Percentiles rank a stretch among this genome's conserved stretches.
Conservation (phyloP, 2,797 vertebrate genomes). For the Odontamblyopus lacepedii region DNA sequence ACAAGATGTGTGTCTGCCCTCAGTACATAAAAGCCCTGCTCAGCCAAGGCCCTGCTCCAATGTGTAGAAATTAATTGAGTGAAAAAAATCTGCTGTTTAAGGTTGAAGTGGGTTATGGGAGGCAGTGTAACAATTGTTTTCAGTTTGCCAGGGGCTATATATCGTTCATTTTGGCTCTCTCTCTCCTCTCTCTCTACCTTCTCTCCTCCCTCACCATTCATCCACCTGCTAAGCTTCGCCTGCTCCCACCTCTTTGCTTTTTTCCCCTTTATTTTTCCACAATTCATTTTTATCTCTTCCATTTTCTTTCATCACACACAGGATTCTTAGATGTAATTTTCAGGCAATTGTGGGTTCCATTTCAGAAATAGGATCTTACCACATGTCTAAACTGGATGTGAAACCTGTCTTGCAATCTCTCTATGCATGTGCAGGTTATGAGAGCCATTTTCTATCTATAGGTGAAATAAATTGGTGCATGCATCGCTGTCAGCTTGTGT, state of each 20-base stretch:
- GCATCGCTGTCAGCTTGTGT: constrained; percentile 16
- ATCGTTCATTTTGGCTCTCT: constrained; percentile 77
- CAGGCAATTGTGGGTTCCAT: constrained; percentile 47
- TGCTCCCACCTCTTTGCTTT: constrained; percentile 55
- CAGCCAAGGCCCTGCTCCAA: constrained; percentile 77
- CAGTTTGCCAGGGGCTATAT: constrained; percentile 79
- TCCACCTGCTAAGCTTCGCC: constrained; percentile 69
- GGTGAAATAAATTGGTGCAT: constrained; percentile 22
- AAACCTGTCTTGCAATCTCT: constrained; percentile 25
- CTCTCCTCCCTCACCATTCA: constrained; percentile 52
- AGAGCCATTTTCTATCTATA: constrained; percentile 19
- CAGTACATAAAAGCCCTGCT: constrained; percentile 75
- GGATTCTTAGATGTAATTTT: constrained; percentile 51
- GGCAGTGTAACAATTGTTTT: constrained; percentile 84
- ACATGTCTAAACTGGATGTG: constrained; percentile 30
- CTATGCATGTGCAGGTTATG: background rate
- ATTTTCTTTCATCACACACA: constrained; percentile 61
- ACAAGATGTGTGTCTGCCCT: constrained; percentile 59
- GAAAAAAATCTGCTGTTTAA: constrained; percentile 85
- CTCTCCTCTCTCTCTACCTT: constrained; percentile 55
- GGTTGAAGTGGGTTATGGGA: constrained; percentile 82
- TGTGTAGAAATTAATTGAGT: constrained; percentile 87
- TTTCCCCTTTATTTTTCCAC: constrained; percentile 63
- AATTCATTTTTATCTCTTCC: constrained; percentile 66
- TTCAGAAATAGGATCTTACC: constrained; percentile 50